phyloP scores from a whole-genome alignment of 2,113 vertebrate genomes.

The Tragelaphus buxtoni region DNA sequence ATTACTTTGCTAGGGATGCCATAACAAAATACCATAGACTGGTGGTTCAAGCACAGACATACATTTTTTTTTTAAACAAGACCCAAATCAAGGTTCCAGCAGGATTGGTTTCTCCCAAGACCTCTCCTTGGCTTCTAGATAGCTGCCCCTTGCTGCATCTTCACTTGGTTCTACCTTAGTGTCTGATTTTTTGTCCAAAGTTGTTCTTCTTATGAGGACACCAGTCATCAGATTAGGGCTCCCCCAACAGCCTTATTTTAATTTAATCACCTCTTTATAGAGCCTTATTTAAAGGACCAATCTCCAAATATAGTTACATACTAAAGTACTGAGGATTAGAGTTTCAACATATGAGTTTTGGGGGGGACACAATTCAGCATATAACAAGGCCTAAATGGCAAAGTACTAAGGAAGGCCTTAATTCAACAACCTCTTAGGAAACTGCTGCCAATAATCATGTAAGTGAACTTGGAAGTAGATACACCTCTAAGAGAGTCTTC shows the following conservation, averaged over 20 bases:
- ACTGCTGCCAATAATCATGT: background rate
- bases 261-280: background rate
- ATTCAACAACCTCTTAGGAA: background rate
- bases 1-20: background rate
- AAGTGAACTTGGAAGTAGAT: background rate
- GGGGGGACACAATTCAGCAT: background rate
- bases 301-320: background rate
- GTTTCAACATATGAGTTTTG: background rate
- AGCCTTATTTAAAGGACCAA: background rate
- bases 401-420: background rate
- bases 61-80: background rate
- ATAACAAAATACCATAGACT: background rate
- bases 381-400: background rate
- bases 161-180: rapidly evolving
- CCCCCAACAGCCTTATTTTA: background rate
- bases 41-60: background rate
- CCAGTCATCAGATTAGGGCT: background rate
- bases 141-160: background rate
- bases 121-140: background rate
- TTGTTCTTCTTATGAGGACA: background rate
- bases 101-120: too few relatives aligned
- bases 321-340: background rate
- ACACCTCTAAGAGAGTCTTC: background rate
- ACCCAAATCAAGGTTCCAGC: background rate
- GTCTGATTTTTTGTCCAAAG: background rate